Base-by-base conservation (phyloP, 2,797 vertebrate species). In the Allobates femoralis region DNA sequence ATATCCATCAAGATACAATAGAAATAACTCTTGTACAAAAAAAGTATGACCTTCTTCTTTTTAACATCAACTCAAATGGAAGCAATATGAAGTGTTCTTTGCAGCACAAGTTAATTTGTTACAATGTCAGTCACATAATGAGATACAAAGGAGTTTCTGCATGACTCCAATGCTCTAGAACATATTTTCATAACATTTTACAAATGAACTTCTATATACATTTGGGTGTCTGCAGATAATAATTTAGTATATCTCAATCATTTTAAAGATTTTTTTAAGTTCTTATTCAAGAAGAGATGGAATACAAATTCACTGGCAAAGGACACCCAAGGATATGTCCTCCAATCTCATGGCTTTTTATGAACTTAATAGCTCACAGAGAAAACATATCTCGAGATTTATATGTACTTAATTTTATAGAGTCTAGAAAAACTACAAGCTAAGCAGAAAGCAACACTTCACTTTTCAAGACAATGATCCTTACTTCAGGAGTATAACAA, bases 1-100 rank as follows among this genome's bases (percentile, higher is more conserved):
- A 92, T 73, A 88, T 92, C 87, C 90, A 87, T 62, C 53, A 87
- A 87, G 89, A 91, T 93, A 92, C 91, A 91, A 89, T 90, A 88
- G 79, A 80, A 89, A 90, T 89, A 89, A 88, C 88, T 92, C 89
- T 90, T 89, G 67, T 87, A 76, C 77, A 84, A 91, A 92, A 91
- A 92, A 85, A 90, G 81, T 86, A 81, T 90, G 89, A 87, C 56
- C 78, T 81, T 87, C 46, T 87, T 82, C 60, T 34, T 92, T 91
- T 90, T 74, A 91, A 32, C 80, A 80, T 87, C 90, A 90, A 51
- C 87, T 87, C 46, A 89, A 69, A 80, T 69, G 67, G 75, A 51
- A 85, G 64, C 10, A 76, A 89, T 67, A 80, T 1, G 58, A 88
- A 87, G 88, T 41, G 78, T 0, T 90, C 51, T 87, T 51, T 34